Evolutionary conservation across 1,140 invertebrate species (phyloP), one percentile per base, ranked within the genome.

Genomic region (Semibalanus balanoides): DNA sequence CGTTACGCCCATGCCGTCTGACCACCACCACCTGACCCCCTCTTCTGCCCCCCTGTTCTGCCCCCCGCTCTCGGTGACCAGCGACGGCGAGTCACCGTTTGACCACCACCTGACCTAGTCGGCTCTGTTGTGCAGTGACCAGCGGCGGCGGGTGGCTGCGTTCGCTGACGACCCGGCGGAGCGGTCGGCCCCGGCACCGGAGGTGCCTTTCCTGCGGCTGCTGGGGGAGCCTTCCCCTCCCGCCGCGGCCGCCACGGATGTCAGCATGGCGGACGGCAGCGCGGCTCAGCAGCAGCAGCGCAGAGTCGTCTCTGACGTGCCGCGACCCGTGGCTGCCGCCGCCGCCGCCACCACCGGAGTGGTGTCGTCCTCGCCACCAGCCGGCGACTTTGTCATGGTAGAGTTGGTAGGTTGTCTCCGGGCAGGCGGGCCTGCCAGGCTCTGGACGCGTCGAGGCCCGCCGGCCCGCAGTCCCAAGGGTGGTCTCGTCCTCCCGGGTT

Each of bases 371-470:
- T 70, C 74, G 72, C 72, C 81, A 78, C 76, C 76, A 78, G 73
- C 87, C 79, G 89, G 90, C 79, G 89, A 90, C 83, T 91, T 91
- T 87, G 90, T 90, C 83, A 89, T 91, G 87, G 88, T 91, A 84
- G 89, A 91, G 84, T 86, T 89, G 88, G 88, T 89, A 87, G 88
- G 85, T 86, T 74, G 71, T 76, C 19, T 82, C 79, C 35, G 43
- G 76, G 78, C 74, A 73, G 74, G 76, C 77, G 43, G 76, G 75
- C 74, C 81, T 80, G 81, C 81, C 76, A 40, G 79, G 77, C 51
- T 72, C 76, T 69, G 74, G 70, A 70, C 43, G 73, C 78, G 71
- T 7, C 14, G 14, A 19, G 7, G 51, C 14, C 1, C 51, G 51
- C 22, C 14, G 11, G 51, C 51, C 14, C 51, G 35, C 17, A 40